Percentiles rank a stretch among this genome's conserved stretches.
These are phyloP conservation scores for Erebia palarica DNA, from an alignment of 2,888 invertebrate genomes.

Conservation along the genomic window DNA sequence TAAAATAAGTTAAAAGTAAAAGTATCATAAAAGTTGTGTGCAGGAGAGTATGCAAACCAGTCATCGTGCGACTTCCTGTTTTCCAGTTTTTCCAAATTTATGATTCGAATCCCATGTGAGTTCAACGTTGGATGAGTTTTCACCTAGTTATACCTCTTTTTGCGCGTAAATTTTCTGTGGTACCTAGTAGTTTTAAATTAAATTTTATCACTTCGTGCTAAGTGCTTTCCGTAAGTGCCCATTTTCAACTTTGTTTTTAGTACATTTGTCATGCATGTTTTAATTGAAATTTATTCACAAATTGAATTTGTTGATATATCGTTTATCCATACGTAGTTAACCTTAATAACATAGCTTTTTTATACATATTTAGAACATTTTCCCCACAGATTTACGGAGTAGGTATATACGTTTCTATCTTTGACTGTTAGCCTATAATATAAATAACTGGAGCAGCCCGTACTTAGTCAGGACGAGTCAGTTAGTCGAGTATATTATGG, in stretches of 20 bases:
- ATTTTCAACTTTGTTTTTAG: conserved; percentile 30
- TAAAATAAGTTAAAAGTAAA: neutral
- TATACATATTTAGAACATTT: too few relatives aligned
- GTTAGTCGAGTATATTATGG: conserved; percentile 50
- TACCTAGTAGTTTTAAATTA: conserved; percentile 42
- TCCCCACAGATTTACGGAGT: neutral
- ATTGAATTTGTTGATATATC: conserved; percentile 7
- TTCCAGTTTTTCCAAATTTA: conserved; percentile 58
- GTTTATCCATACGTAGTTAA: neutral
- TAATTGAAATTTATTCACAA: conserved; percentile 27
- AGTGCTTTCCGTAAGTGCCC: conserved; percentile 40
- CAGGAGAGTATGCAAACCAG: conserved; percentile 17
- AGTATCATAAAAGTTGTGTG: neutral
- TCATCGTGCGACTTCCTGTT: conserved; percentile 53
- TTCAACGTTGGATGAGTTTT: conserved; percentile 58
- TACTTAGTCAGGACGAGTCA: neutral
- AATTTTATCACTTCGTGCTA: conserved; percentile 42
- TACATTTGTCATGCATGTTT: conserved; percentile 27
- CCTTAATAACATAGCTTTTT: too few relatives aligned
- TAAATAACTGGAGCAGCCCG: neutral
- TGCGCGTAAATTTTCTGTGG: conserved; percentile 49
- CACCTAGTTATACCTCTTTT: conserved; percentile 56
- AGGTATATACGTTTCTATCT: neutral
- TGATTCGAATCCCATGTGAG: conserved; percentile 57
- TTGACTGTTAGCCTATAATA: neutral